Conservation (phyloP, 2,888 invertebrate species). For the Anticlea derivata region DNA sequence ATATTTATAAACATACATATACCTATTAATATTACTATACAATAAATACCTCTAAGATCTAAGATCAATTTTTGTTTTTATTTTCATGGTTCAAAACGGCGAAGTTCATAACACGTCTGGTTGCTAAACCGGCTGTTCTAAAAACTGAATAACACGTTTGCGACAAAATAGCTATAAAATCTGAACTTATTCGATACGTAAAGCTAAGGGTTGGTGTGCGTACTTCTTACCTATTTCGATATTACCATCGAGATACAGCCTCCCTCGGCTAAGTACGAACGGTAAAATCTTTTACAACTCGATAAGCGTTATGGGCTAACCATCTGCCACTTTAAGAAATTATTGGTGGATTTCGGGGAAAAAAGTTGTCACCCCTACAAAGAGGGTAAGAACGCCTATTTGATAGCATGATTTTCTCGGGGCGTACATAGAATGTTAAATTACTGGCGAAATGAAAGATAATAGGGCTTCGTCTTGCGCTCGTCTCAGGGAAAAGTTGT, state of each 20-base stretch:
- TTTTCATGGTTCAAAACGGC: too few relatives aligned
- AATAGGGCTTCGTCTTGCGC: constrained; percentile 74
- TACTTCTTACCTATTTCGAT: constrained; percentile 14
- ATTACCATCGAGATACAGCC: constrained; percentile 22
- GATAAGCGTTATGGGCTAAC: constrained; percentile 80
- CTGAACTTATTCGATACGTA: constrained; percentile 10
- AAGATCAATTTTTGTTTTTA: too few relatives aligned
- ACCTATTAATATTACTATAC: too few relatives aligned
- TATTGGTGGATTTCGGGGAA: constrained; percentile 77
- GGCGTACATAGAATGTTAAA: constrained; percentile 79
- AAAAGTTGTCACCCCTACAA: constrained; percentile 76
- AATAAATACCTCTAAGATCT: not conserved
- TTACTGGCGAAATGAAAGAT: constrained; percentile 82
- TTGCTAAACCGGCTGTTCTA: too few relatives aligned
- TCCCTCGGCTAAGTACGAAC: constrained; percentile 28
- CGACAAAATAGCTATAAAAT: not conserved
- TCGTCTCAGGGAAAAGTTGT: constrained; percentile 55
- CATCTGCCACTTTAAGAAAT: constrained; percentile 82
- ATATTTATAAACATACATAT: too few relatives aligned
- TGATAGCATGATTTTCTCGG: constrained; percentile 79
- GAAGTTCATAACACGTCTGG: too few relatives aligned
- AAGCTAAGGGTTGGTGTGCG: constrained; percentile 8
- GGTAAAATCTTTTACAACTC: constrained; percentile 68
- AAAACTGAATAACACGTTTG: too few relatives aligned
- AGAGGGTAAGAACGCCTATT: constrained; percentile 71